Base-by-base conservation (phyloP, 2,888 invertebrate species). In the Dromius quadrimaculatus region DNA sequence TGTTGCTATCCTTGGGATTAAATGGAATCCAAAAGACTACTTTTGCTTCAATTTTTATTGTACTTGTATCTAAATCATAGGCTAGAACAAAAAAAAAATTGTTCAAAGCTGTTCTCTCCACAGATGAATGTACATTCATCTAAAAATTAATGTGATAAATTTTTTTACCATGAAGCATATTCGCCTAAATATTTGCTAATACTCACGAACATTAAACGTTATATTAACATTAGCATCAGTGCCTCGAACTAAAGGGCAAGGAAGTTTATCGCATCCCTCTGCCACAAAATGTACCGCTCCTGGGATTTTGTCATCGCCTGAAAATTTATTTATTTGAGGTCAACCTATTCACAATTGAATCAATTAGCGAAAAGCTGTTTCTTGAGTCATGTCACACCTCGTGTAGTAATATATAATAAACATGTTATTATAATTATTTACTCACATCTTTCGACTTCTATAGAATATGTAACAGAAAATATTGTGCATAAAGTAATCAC, bases 171-270 rank as follows among this genome's bases (percentile, higher is more conserved):
- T n/a, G n/a, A 22, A 17, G 22, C n/a, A 11, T 11, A 57, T 11
- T 11, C 15, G 9, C n/a, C 0, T 47, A 6, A 47, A 47, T 6
- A 23, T n/a, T n/a, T n/a, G n/a, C n/a, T n/a, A 4, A 57, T 22
- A 59, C 68, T 59, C 32, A 68, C 68, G 68, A 32, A 59, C 59
- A 11, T 19, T 54, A n/a, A 59, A 68, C 11, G 68, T 68, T 3
- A 68, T 59, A 19, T 68, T 68, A 2, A 9, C 59, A 9, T 59
- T 45, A 5, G 68, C 36, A 19, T 13, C 34, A 8, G 68, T 68
- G 28, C 59, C 45, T 43, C 17, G 15, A 6, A 20, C 19, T 13
- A 68, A 15, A 11, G 59, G 59, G 45, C 68, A 68, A n/a, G 68
- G 68, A 8, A 32, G 2, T 59, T 28, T n/a, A 5, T 19, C 45